Base-by-base conservation (phyloP, 1,140 invertebrate species). In the Trichonephila clavata region DNA sequence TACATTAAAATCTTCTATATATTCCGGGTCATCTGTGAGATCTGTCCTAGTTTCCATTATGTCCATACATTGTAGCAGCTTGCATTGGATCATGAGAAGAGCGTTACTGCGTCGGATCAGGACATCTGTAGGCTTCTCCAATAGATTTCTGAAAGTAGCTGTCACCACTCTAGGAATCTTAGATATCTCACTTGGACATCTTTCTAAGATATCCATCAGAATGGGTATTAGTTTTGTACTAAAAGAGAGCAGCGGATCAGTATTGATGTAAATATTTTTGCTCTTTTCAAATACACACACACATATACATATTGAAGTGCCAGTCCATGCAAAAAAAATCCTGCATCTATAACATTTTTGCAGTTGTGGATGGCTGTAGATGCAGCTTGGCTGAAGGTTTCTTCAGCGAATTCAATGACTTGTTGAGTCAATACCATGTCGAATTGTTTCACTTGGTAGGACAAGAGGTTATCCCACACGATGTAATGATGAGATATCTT, bases 1-100 rank as follows among this genome's bases (percentile, higher is more conserved):
- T 63, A 86, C 92, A 10, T 93, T 3, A 27, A 71, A 93, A 80
- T 93, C 86, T n/a, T 88, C 86, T 24, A 39, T 24, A 32, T 27
- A 93, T 81, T 93, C 92, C 2, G 63, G 39, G 59, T 93, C 92
- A 6, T 60, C 50, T 1, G 27, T 50, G 10, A 39, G 21, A 18
- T 60, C 50, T 0, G 8, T 39, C 27, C 71, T 80, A 3, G 24
- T 14, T 8, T 81, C 71, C 3, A 88, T 18, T 20, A 86, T 27
- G 1, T 63, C 57, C 65, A 93, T n/a, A 27, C 24, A 61, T 16
- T 27, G 68, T 3, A 63, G 61, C 2, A 93, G 24, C 14, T 93
- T 87, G 57, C 68, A 80, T 83, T 93, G 92, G 2, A 87, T 60
- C 27, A 87, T 60, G 2, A 88, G 24, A 5, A 93, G 32, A 13